Percentiles rank a stretch among this genome's conserved stretches.
These are phyloP conservation scores for Pomacea maculata DNA, from an alignment of 1,140 invertebrate species.

Conservation along the genomic window DNA sequence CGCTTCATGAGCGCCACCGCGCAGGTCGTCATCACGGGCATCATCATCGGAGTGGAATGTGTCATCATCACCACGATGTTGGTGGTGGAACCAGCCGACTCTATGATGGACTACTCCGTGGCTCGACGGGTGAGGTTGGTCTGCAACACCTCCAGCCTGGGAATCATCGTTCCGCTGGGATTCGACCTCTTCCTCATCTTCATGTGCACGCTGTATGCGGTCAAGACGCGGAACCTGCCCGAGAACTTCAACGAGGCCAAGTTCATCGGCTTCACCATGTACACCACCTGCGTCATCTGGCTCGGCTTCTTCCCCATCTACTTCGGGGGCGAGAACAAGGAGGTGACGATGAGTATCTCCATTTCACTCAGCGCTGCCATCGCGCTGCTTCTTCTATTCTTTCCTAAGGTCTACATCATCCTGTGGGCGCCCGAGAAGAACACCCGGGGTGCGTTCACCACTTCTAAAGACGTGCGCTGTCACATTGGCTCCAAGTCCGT, in stretches of 20 bases:
- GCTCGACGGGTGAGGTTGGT: constrained; percentile 68
- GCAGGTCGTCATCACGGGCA: constrained; percentile 74
- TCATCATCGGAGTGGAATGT: constrained; percentile 77
- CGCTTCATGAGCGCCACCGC: constrained; percentile 71
- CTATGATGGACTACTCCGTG: constrained; percentile 70
- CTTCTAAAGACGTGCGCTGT: constrained; percentile 78
- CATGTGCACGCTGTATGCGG: constrained; percentile 84
- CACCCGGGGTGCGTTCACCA: constrained; percentile 80
- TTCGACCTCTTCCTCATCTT: constrained; percentile 83
- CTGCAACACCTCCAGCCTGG: constrained; percentile 77
- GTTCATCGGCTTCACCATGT: constrained; percentile 78
- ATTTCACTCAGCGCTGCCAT: constrained; percentile 78
- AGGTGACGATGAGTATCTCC: constrained; percentile 78
- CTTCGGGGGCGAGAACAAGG: constrained; percentile 78
- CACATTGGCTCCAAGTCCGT: constrained; percentile 74
- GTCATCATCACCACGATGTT: constrained; percentile 77
- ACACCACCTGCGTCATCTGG: constrained; percentile 89
- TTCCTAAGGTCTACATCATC: constrained; percentile 84
- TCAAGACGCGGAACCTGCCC: constrained; percentile 86
- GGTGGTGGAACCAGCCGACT: constrained; percentile 75
- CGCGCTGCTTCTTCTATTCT: constrained; percentile 80
- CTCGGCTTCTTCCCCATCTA: constrained; percentile 88
- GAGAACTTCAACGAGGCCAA: constrained; percentile 82
- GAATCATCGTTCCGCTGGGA: constrained; percentile 79
- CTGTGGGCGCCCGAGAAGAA: constrained; percentile 81